Evolutionary conservation across 2,888 invertebrate species (phyloP), one percentile per base, ranked within the genome.

Genomic region (Nephrotoma guestfalica): DNA sequence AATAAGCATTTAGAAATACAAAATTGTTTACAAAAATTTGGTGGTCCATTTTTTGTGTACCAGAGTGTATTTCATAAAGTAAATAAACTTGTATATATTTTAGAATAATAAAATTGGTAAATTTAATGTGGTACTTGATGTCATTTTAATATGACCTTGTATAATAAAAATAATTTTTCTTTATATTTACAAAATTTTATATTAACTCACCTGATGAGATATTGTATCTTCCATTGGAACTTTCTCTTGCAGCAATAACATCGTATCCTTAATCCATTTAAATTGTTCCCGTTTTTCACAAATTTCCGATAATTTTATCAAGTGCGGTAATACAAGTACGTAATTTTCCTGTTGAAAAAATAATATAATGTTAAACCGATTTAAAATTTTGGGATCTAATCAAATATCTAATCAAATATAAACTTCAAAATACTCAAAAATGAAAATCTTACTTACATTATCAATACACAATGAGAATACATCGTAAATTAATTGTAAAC

Each of bases 401-500:
- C 41, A 40, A 47, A 83, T n/a, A 41, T 83, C 7, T n/a, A 5
- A n/a, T 84, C 41, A 40, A 47, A 83, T n/a, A 15, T 83, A 84
- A n/a, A 84, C 6, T 40, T 30, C 30, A 43, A 71, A 7, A 71
- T 18, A 18, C 57, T 18, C 13, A 71, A 51, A 51, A 5, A 5
- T 15, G 4, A 5, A 43, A 43, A 43, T 43, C 11, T 43, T 71
- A 71, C 71, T 71, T 71, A 71, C 71, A 71, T 71, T 91, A 90
- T 91, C 92, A 89, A 92, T 90, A 92, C 94, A 93, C 89, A 97
- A 97, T 0, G 96, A 94, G 88, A 97, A 97, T 45, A 98, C 94
- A 91, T 99, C 98, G 90, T 98, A 94, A 18, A 99, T 93, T 90
- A 99, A 95, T 90, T 97, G 97, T 86, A 98, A 92, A 91, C 98